phyloP scores from a whole-genome alignment of 2,888 invertebrate species.

The Peribatodes rhomboidaria region DNA sequence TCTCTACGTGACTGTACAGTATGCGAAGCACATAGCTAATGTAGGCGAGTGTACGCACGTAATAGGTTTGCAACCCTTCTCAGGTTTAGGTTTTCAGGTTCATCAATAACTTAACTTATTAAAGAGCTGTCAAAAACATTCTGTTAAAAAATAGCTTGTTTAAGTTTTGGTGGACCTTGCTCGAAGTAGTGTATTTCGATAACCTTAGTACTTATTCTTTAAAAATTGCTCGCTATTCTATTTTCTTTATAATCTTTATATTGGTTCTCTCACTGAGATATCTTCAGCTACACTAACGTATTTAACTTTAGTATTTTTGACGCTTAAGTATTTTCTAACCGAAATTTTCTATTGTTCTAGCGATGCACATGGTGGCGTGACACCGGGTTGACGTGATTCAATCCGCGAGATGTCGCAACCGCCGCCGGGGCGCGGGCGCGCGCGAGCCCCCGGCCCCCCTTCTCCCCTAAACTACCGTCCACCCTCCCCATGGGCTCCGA shows the following conservation, averaged over 20 bases:
- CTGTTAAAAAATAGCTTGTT: no score
- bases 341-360: slow-evolving; percentile 71
- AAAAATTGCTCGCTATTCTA: no score
- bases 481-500: slow-evolving; percentile 91
- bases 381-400: slow-evolving; percentile 84
- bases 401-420: slow-evolving; percentile 85
- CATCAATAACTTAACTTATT: no score
- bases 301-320: no score
- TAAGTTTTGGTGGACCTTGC: no score
- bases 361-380: slow-evolving; percentile 84
- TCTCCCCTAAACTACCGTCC: slow-evolving; percentile 90
- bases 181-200: no score
- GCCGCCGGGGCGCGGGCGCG: slow-evolving; percentile 82
- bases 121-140: no score
- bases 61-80: slow-evolving; percentile 38
- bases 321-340: no score
- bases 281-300: no score
- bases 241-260: no score
- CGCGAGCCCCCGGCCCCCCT: slow-evolving; percentile 76
- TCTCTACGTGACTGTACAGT: slow-evolving; percentile 43
- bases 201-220: no score
- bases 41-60: slow-evolving; percentile 45
- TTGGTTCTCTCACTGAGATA: no score
- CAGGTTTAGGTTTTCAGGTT: slow-evolving; percentile 16
- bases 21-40: not conserved